A percentile compares a stretch with the other conserved stretches of the same genome.
phyloP scores from a whole-genome alignment of 2,797 vertebrate genomes.

The Spinibarbus caldwelli region DNA sequence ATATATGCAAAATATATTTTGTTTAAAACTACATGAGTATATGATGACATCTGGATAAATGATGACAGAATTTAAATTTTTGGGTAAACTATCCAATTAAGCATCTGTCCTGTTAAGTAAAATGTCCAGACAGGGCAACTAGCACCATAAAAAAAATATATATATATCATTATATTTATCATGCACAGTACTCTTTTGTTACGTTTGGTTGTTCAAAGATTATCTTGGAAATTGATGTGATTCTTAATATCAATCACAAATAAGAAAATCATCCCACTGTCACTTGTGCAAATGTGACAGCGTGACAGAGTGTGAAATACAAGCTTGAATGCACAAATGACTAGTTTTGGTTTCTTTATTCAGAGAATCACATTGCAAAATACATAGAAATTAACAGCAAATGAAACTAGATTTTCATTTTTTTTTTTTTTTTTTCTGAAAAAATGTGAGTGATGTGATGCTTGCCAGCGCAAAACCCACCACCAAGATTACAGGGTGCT shows the following conservation, averaged over 20 bases:
- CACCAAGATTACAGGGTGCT: not conserved
- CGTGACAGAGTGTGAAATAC: not conserved
- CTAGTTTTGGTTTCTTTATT: slow-evolving; percentile 7
- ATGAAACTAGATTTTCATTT: not conserved
- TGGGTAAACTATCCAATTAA: not conserved
- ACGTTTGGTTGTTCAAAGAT: not conserved
- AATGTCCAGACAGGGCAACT: not conserved
- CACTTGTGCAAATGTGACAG: not conserved
- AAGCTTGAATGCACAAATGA: not conserved
- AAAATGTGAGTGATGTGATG: not conserved
- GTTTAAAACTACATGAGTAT: not conserved
- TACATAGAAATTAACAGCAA: not conserved
- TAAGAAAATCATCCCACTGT: not conserved
- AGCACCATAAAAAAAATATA: not conserved
- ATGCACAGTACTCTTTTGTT: not conserved
- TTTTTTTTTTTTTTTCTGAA: not conserved
- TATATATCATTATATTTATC: not conserved
- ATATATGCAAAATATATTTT: not conserved
- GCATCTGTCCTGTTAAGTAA: not conserved
- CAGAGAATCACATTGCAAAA: not conserved
- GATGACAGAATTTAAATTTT: not conserved
- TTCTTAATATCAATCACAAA: not conserved
- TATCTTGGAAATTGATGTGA: not conserved
- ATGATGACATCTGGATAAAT: not conserved
- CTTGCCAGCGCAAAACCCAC: not conserved